These are phyloP conservation scores for Drosophila ambigua DNA, from an alignment of 1,140 invertebrate genomes.

Conservation along the genomic window DNA sequence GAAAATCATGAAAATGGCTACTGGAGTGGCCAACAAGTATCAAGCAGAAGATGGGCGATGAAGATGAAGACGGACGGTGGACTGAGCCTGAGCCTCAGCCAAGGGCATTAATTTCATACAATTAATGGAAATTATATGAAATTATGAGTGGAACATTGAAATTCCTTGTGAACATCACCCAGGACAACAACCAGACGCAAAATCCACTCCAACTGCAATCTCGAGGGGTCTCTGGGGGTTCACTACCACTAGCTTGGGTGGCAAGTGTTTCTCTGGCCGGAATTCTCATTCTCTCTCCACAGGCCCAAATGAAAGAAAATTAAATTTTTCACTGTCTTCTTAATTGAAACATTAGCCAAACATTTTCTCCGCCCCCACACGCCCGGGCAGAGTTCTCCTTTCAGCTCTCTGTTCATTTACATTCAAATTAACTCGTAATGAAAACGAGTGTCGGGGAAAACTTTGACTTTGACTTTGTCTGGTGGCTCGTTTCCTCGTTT, in stretches of 20 bases:
- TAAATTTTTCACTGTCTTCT: constrained; percentile 82
- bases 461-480: constrained; percentile 60
- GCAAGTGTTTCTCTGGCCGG: constrained; percentile 8
- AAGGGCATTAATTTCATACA: constrained; percentile 76
- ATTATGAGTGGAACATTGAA: constrained; percentile 82
- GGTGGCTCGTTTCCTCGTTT: constrained; percentile 9
- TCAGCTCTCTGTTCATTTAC: constrained; percentile 73
- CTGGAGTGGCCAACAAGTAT: constrained; percentile 50
- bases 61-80: neutral
- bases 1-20: constrained; percentile 81
- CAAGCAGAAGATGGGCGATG: constrained; percentile 8
- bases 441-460: constrained; percentile 75
- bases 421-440: constrained; percentile 84
- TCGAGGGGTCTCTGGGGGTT: neutral
- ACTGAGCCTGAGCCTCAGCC: constrained; percentile 16
- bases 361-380: constrained; percentile 60
- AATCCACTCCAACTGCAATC: constrained; percentile 29
- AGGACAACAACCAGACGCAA: constrained; percentile 62
- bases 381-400: neutral
- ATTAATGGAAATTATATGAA: constrained; percentile 80
- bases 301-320: constrained; percentile 78
- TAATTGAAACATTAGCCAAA: constrained; percentile 83
- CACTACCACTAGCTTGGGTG: constrained; percentile 49
- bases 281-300: constrained; percentile 52
- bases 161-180: constrained; percentile 79